Conservation (phyloP, 2,888 invertebrate species). For the Eristalinus aeneus region DNA sequence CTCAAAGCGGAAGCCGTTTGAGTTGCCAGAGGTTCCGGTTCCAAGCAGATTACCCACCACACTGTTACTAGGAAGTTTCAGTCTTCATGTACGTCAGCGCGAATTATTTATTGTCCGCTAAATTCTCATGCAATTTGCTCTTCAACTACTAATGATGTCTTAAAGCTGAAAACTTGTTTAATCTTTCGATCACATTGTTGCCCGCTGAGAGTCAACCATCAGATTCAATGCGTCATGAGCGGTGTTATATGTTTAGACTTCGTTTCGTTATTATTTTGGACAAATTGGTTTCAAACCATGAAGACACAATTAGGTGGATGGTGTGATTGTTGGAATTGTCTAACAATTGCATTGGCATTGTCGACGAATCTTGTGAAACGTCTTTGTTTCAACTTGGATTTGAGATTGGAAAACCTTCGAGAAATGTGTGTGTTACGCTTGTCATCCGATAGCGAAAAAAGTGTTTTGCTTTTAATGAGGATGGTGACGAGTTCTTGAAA, state of each 20-base stretch:
- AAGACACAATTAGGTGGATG: not conserved
- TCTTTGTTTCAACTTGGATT: not conserved
- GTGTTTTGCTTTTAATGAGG: no score
- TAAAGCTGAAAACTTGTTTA: conserved; percentile 9
- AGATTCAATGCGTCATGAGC: not conserved
- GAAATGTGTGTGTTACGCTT: not conserved
- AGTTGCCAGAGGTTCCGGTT: not conserved
- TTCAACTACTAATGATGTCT: conserved; percentile 21
- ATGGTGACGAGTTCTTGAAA: no score
- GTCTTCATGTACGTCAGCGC: not conserved
- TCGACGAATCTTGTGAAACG: not conserved
- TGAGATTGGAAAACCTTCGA: not conserved
- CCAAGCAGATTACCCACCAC: not conserved
- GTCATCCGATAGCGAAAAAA: not conserved
- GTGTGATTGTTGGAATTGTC: not conserved
- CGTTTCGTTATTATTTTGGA: not conserved
- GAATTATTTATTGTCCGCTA: conserved; percentile 8
- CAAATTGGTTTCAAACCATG: not conserved
- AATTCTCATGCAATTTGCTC: conserved; percentile 20
- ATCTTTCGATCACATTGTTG: conserved; percentile 3
- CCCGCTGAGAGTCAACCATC: not conserved
- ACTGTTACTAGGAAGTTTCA: not conserved
- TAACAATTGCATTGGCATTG: not conserved
- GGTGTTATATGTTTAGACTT: not conserved
- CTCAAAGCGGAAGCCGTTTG: not conserved